These are phyloP conservation scores for Scatophagus argus DNA, from an alignment of 2,113 vertebrate species.

Conservation along the genomic window DNA sequence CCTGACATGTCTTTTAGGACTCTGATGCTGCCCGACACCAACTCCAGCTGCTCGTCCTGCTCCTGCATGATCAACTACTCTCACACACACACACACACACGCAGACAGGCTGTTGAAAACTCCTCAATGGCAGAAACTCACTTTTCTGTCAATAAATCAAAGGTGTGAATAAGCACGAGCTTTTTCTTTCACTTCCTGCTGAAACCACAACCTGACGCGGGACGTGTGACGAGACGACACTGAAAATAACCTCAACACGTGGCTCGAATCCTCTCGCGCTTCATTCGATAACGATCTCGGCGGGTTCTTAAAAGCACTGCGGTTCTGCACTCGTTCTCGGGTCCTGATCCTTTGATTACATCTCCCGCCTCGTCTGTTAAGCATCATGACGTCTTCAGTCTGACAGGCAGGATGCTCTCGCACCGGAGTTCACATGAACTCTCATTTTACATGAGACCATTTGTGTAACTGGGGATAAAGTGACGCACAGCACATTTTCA, in stretches of 20 bases:
- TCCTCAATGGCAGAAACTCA: background rate
- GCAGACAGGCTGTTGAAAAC: background rate
- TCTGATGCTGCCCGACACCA: conserved; percentile 87
- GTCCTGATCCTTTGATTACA: background rate
- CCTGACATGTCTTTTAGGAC: conserved; percentile 88
- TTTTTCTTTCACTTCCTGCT: background rate
- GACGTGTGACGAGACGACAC: conserved; percentile 25
- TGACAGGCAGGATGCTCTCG: background rate
- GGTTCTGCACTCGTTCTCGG: background rate
- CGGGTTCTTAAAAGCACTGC: background rate
- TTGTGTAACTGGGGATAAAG: background rate
- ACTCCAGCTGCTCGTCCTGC: conserved; percentile 87
- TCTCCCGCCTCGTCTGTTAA: background rate
- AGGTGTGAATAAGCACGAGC: background rate
- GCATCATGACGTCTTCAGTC: background rate
- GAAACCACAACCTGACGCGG: conserved; percentile 33
- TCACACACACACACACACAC: conserved; percentile 42
- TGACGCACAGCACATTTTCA: background rate
- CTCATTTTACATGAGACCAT: background rate
- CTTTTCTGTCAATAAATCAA: background rate
- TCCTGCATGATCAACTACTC: conserved; percentile 86
- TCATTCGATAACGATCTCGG: background rate
- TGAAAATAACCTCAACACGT: background rate
- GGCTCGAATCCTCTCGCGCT: background rate
- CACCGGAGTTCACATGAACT: background rate